Conservation (phyloP, 2,888 invertebrate genomes). For the Drosophila stalkeri region DNA sequence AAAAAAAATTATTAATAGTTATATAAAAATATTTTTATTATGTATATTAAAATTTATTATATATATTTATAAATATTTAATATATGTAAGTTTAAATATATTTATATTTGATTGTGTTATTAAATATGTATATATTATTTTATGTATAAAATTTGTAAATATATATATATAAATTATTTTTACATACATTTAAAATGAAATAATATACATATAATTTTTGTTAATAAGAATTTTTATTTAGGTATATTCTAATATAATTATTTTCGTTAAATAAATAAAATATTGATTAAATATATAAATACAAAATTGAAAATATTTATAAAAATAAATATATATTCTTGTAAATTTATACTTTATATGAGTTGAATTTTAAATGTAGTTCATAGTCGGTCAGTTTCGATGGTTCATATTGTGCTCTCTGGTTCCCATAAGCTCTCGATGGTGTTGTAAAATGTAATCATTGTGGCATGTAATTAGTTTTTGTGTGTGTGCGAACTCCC, state of each 20-base stretch:
- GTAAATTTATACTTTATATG: neutral
- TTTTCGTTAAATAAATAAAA: no score
- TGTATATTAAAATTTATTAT: no score
- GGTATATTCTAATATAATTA: no score
- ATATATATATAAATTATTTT: no score
- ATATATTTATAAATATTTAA: neutral
- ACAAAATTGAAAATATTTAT: neutral
- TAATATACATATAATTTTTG: neutral
- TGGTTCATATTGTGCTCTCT: slow-evolving; percentile 15
- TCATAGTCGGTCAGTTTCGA: neutral
- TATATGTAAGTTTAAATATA: no score
- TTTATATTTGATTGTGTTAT: no score
- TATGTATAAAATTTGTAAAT: no score
- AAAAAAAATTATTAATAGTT: neutral
- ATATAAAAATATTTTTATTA: neutral
- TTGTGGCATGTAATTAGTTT: slow-evolving; percentile 81
- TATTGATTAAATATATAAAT: neutral
- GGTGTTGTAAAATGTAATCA: slow-evolving; percentile 75
- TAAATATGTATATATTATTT: no score
- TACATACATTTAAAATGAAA: no score
- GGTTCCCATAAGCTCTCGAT: slow-evolving; percentile 49
- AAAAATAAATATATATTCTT: neutral
- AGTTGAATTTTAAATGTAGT: neutral
- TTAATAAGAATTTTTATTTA: no score
- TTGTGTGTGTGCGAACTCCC: slow-evolving; percentile 52